These are phyloP conservation scores for Furnarius figulus DNA, from an alignment of 2,113 vertebrate species.

Conservation along the genomic window DNA sequence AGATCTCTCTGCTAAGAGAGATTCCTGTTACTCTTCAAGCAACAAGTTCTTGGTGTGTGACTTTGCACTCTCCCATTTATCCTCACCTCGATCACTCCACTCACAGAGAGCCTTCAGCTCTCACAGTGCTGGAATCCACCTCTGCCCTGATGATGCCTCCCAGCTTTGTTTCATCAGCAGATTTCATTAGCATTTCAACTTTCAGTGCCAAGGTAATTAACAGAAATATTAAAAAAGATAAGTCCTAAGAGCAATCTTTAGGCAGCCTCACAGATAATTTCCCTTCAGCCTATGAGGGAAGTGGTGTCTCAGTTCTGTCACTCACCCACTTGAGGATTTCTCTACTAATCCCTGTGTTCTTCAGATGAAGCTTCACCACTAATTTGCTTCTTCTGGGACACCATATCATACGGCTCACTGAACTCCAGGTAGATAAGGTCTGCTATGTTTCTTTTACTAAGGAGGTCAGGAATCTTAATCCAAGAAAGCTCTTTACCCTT, in stretches of 20 bases:
- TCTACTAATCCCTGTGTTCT: not conserved
- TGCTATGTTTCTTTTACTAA: not conserved
- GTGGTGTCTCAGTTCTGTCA: not conserved
- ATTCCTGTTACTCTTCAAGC: not conserved
- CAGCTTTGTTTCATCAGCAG: not conserved
- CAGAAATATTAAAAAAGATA: conserved; percentile 10
- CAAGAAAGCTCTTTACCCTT: not conserved
- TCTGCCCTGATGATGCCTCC: not conserved
- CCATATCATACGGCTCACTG: not conserved
- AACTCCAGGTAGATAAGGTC: not conserved
- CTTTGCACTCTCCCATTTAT: not conserved
- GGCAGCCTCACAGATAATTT: not conserved
- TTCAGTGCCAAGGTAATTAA: conserved; percentile 34
- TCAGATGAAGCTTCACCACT: not conserved
- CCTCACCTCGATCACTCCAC: not conserved
- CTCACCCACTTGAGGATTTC: not conserved
- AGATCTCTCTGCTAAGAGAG: not conserved
- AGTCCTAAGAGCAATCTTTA: conserved; percentile 14
- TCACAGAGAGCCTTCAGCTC: not conserved
- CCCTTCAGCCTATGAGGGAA: not conserved
- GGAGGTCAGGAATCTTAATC: not conserved
- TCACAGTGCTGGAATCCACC: not conserved
- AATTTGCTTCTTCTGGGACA: not conserved
- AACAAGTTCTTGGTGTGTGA: not conserved
- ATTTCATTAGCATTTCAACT: not conserved